Evolutionary conservation across 1,140 invertebrate species (phyloP).

Genomic region (Saccostrea glomerata): DNA sequence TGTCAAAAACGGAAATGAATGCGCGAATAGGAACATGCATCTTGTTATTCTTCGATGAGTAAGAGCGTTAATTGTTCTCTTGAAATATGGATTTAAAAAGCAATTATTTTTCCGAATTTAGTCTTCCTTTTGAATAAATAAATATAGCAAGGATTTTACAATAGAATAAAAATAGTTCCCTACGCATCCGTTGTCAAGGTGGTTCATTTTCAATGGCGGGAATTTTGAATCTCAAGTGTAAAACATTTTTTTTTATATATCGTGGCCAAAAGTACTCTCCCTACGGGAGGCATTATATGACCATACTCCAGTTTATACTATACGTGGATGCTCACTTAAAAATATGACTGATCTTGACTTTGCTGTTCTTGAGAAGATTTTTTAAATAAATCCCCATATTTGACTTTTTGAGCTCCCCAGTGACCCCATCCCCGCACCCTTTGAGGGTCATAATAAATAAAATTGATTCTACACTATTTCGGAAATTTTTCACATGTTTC

Average conservation of each 20-base stretch:
- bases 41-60: neutral
- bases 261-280: neutral
- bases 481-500: too few species aligned
- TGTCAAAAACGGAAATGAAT: conserved; percentile 23
- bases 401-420: neutral
- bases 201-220: too few species aligned
- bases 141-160: neutral
- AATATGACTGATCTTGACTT: neutral
- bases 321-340: neutral
- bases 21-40: neutral
- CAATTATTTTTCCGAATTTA: neutral
- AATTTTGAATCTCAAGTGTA: neutral
- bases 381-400: neutral
- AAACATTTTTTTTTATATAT: neutral
- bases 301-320: neutral
- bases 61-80: neutral
- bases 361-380: neutral
- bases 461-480: too few species aligned
- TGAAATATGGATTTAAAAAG: neutral
- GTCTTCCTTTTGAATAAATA: neutral
- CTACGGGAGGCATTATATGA: neutral
- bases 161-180: conserved; percentile 15
- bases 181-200: conserved; percentile 1
- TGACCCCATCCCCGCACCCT: too few species aligned
- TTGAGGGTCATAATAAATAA: too few species aligned